A percentile compares a stretch with the other conserved stretches of the same genome.
Evolutionary conservation across 2,888 invertebrate species (phyloP).

Genomic region (Eristalinus aeneus): DNA sequence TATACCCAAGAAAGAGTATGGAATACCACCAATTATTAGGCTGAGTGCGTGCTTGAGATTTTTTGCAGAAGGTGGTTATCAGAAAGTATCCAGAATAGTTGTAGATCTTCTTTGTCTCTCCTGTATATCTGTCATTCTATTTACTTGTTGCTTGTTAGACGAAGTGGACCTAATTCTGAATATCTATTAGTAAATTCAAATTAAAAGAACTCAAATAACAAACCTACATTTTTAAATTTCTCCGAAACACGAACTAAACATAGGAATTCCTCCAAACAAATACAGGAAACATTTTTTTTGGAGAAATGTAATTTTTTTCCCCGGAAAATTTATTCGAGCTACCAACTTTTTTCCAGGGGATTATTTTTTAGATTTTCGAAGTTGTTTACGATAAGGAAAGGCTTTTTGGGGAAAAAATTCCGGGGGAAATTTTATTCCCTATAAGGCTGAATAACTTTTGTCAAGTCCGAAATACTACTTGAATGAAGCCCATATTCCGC

Average conservation of each 20-base stretch:
- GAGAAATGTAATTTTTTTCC: no score
- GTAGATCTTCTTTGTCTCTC: no score
- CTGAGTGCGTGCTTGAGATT: slow-evolving; percentile 17
- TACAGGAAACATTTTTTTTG: no score
- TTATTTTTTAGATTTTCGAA: neutral
- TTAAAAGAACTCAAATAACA: no score
- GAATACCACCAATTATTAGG: neutral
- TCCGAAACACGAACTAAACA: no score
- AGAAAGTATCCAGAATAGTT: neutral
- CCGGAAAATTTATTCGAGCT: no score
- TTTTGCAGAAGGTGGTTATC: slow-evolving; percentile 19
- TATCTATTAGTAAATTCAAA: neutral
- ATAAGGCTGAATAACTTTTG: neutral
- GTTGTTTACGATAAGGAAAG: neutral
- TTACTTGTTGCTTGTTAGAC: neutral
- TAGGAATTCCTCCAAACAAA: no score
- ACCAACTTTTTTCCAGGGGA: neutral
- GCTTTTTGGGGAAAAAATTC: neutral
- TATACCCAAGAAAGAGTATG: neutral
- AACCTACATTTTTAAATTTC: no score
- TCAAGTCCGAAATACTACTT: no score
- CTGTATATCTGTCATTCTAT: no score
- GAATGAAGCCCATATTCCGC: no score
- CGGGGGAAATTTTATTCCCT: neutral
- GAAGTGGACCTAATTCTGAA: no score